These are phyloP conservation scores for Psephotus haematonotus DNA, from an alignment of 2,113 vertebrate genomes.

Conservation along the genomic window DNA sequence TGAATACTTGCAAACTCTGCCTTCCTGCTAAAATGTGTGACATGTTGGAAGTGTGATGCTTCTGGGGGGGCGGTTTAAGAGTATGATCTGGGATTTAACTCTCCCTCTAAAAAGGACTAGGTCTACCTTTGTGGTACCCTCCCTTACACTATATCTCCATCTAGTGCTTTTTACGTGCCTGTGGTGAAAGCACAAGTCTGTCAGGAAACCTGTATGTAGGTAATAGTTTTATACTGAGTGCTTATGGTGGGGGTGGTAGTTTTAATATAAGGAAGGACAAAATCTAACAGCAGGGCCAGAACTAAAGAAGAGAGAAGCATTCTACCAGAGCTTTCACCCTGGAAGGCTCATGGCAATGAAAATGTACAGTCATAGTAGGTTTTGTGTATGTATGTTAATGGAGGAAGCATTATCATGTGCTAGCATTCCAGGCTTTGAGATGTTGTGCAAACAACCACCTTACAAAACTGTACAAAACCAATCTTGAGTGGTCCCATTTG, in stretches of 20 bases:
- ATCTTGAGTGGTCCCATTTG: not conserved
- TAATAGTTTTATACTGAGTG: not conserved
- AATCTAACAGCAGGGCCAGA: not conserved
- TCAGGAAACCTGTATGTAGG: not conserved
- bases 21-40: not conserved
- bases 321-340: not conserved
- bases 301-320: not conserved
- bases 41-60: not conserved
- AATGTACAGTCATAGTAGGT: not conserved
- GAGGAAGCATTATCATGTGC: not conserved
- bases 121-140: not conserved
- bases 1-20: not conserved
- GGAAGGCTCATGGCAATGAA: not conserved
- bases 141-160: not conserved
- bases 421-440: not conserved
- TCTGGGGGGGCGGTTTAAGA: not conserved
- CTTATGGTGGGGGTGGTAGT: fast-evolving
- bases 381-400: not conserved
- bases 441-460: not conserved
- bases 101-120: not conserved
- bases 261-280: not conserved
- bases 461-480: not conserved
- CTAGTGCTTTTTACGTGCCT: not conserved
- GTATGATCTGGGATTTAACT: not conserved
- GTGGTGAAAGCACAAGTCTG: not conserved